Percentiles rank a stretch among this genome's conserved stretches.
phyloP scores from a whole-genome alignment of 2,888 invertebrate species.

The Melanostoma scalare region DNA sequence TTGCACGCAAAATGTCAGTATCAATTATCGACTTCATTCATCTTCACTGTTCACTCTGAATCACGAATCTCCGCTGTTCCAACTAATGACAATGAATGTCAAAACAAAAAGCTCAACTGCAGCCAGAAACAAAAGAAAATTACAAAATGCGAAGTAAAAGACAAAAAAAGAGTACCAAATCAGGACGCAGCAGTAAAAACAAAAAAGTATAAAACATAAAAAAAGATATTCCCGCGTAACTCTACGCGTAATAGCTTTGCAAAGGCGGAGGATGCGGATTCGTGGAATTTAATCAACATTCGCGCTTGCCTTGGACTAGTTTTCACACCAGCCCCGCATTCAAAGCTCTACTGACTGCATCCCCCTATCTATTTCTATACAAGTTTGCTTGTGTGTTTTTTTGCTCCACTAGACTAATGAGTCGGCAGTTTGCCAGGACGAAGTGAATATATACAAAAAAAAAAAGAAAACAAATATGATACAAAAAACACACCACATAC shows the following conservation, averaged over 20 bases:
- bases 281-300: conserved; percentile 61
- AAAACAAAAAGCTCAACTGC: conserved; percentile 34
- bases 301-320: conserved; percentile 66
- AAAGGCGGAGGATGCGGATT: conserved; percentile 26
- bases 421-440: conserved; percentile 64
- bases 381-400: conserved; percentile 23
- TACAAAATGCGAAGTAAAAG: conserved; percentile 3
- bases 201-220: neutral
- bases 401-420: conserved; percentile 61
- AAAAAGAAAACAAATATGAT: conserved; percentile 11
- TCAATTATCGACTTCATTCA: conserved; percentile 56
- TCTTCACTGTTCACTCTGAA: conserved; percentile 31
- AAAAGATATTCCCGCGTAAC: conserved; percentile 21
- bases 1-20: conserved; percentile 22
- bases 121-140: conserved; percentile 31
- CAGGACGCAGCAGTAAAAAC: conserved; percentile 51
- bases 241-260: conserved; percentile 34
- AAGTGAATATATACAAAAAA: neutral
- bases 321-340: conserved; percentile 44
- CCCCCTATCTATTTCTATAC: conserved; percentile 20
- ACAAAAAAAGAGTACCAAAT: conserved; percentile 16
- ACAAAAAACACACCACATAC: neutral
- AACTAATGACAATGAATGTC: conserved; percentile 37
- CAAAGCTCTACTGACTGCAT: conserved; percentile 24
- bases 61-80: neutral